Evolutionary conservation across 2,797 vertebrate species (phyloP).

Genomic region (Echiichthys vipera): DNA sequence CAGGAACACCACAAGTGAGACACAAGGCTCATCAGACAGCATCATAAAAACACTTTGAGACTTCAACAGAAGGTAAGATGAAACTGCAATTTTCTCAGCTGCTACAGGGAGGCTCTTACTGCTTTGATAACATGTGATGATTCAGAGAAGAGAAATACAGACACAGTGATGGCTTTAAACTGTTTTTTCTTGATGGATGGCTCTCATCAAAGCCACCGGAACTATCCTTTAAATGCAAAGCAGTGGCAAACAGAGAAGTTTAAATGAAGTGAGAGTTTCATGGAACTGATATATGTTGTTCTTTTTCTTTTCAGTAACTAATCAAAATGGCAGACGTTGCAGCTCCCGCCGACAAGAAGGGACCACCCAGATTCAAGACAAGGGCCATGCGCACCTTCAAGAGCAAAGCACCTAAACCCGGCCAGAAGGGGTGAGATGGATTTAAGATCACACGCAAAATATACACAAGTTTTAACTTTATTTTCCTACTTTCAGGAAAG

Average conservation of each 20-base stretch:
- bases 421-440: conserved; percentile 80
- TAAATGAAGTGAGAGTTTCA: background rate
- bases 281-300: background rate
- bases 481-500: too few species aligned
- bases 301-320: conserved; percentile 7
- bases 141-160: background rate
- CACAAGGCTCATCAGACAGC: conserved; percentile 27
- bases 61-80: conserved; percentile 52
- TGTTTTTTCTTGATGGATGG: background rate
- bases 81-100: conserved; percentile 29
- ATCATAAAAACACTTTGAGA: conserved; percentile 17
- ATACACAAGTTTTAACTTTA: background rate
- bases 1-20: conserved; percentile 19
- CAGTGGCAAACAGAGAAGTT: background rate
- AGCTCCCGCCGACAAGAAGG: conserved; percentile 67
- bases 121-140: conserved; percentile 10
- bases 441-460: background rate
- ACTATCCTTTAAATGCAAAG: background rate
- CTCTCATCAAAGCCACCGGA: too few species aligned
- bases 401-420: conserved; percentile 85
- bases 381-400: conserved; percentile 81
- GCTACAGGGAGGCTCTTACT: background rate
- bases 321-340: conserved; percentile 57
- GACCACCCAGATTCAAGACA: conserved; percentile 84
- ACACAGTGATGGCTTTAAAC: background rate